Evolutionary conservation across 30 jellyfish, hydroid and myxozoan genomes (phyloP).

Genomic region (Chrysaora quinquecirrha): DNA sequence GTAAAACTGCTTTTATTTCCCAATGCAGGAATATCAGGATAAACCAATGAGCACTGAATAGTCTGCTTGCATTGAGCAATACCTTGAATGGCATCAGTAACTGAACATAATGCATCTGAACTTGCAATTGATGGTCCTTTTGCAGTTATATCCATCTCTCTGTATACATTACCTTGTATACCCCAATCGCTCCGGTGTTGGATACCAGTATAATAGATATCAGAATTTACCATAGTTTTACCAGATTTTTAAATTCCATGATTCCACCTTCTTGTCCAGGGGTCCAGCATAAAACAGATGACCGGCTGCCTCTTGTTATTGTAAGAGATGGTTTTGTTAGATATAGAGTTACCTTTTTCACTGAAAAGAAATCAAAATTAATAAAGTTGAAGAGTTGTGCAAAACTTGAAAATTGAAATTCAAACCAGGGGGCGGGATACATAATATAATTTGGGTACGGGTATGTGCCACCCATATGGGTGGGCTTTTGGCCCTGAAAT

Average conservation of each 20-base stretch:
- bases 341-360: neutral
- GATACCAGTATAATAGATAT: conserved; percentile 20
- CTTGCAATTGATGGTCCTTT: neutral
- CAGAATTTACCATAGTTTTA: neutral
- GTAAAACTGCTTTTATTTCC: neutral
- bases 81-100: conserved; percentile 8
- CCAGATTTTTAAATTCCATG: conserved; percentile 12
- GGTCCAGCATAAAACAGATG: conserved; percentile 19
- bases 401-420: no score
- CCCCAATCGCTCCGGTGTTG: neutral
- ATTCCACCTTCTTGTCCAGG: conserved; percentile 38
- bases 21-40: conserved; percentile 13
- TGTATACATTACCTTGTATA: conserved; percentile 10
- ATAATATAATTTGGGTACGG: no score
- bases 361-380: neutral
- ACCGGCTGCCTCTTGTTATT: conserved; percentile 16
- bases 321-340: conserved; percentile 21
- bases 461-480: no score
- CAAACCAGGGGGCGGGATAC: no score
- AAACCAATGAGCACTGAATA: conserved; percentile 14
- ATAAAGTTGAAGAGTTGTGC: no score
- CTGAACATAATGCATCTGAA: neutral
- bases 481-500: no score
- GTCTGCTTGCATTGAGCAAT: conserved; percentile 29
- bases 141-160: conserved; percentile 32